phyloP scores from a whole-genome alignment of 1,140 invertebrate genomes.

The Magallana ariakensis region DNA sequence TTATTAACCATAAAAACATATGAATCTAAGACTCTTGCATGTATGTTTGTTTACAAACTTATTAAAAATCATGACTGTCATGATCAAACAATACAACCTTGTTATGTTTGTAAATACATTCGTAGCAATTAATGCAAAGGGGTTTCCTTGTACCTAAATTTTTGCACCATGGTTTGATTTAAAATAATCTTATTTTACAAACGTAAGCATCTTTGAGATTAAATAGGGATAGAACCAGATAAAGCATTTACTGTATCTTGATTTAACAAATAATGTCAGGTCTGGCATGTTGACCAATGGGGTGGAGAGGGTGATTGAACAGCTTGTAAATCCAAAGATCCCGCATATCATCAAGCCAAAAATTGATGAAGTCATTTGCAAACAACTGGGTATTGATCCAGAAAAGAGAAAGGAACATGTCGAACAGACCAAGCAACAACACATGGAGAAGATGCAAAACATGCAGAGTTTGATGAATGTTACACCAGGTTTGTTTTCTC shows the following conservation, averaged over 20 bases:
- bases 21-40: no score
- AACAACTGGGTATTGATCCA: conserved; percentile 88
- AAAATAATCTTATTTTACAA: no score
- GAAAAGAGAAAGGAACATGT: conserved; percentile 69
- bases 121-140: no score
- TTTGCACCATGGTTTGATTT: no score
- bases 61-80: no score
- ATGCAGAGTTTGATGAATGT: conserved; percentile 58
- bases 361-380: conserved; percentile 94
- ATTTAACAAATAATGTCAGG: conserved; percentile 79
- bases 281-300: conserved; percentile 90
- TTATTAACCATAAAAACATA: no score
- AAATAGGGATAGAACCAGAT: no score
- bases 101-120: no score
- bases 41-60: no score
- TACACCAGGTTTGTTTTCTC: conserved; percentile 53
- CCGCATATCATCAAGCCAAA: conserved; percentile 90
- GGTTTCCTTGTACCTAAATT: no score
- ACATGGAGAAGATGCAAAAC: conserved; percentile 65
- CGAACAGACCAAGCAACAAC: conserved; percentile 66
- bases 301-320: conserved; percentile 95
- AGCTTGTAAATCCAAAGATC: conserved; percentile 96
- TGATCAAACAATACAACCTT: no score
- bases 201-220: no score
- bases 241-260: background rate